phyloP scores from a whole-genome alignment of 1,140 invertebrate genomes.

The Neodiprion fabricii region DNA sequence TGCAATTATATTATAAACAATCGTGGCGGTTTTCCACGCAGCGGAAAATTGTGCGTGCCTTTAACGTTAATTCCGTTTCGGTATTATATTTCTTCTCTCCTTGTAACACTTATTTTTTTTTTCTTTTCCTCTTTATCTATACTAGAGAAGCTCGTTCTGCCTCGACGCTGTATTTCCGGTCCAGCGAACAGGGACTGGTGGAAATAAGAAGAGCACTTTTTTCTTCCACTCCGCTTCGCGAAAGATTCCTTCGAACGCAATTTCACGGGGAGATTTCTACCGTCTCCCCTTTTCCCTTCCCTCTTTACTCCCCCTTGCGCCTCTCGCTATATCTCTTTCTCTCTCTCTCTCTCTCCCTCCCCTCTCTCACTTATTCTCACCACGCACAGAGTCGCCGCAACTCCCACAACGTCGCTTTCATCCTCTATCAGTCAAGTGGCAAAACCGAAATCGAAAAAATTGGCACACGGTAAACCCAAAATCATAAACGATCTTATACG shows the following conservation, averaged over 20 bases:
- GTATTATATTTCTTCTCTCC: background rate
- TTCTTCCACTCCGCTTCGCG: background rate
- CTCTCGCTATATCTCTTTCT: background rate
- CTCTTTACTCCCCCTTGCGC: background rate
- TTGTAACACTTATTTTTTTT: background rate
- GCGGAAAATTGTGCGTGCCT: too few relatives aligned
- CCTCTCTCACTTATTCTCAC: background rate
- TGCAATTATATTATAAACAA: too few relatives aligned
- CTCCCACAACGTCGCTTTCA: background rate
- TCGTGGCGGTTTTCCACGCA: too few relatives aligned
- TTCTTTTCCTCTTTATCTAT: too few relatives aligned
- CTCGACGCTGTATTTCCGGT: conserved; percentile 4
- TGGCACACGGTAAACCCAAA: background rate
- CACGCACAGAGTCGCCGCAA: background rate
- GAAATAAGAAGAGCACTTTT: background rate
- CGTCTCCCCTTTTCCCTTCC: background rate
- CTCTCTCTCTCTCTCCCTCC: background rate
- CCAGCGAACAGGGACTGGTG: background rate
- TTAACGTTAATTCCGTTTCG: background rate
- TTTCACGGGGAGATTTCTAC: background rate
- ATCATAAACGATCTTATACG: background rate
- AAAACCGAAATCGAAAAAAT: background rate
- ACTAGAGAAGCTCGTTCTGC: background rate
- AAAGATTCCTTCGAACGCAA: background rate
- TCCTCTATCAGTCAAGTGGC: background rate